These are phyloP conservation scores for Malurus alboscapulatus DNA, from an alignment of 2,113 vertebrate species.

Conservation along the genomic window DNA sequence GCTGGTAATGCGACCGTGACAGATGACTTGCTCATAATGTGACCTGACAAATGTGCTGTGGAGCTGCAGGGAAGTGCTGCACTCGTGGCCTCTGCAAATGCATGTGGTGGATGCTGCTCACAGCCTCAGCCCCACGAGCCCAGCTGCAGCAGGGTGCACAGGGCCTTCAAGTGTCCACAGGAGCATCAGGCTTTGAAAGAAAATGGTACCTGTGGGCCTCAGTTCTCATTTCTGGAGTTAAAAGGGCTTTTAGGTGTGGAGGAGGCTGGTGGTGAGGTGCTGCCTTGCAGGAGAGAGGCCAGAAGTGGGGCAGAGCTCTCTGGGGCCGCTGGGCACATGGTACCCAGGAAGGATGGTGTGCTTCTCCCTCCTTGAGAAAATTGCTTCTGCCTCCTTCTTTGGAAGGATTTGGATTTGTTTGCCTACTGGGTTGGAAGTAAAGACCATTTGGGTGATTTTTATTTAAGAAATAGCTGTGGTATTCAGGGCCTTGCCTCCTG, in stretches of 20 bases:
- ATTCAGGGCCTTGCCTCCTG: constrained; percentile 2
- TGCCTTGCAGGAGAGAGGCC: not conserved
- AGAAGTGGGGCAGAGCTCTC: not conserved
- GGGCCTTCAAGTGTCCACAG: not conserved
- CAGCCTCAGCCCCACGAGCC: not conserved
- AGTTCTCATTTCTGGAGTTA: not conserved
- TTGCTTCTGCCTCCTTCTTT: not conserved
- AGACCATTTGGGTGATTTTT: not conserved
- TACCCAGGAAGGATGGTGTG: not conserved
- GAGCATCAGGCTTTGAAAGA: not conserved
- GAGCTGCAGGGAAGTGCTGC: not conserved
- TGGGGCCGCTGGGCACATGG: not conserved
- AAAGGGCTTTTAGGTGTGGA: not conserved
- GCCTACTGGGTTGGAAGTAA: not conserved
- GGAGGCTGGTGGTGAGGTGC: not conserved
- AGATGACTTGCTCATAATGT: not conserved
- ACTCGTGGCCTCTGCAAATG: not conserved
- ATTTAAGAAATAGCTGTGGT: not conserved
- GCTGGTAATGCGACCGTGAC: not conserved
- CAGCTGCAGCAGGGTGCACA: not conserved
- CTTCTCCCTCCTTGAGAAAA: not conserved
- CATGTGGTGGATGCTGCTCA: not conserved
- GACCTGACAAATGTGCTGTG: not conserved
- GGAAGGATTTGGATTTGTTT: not conserved
- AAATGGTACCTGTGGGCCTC: not conserved